Conservation (phyloP, 2,797 vertebrate species). For the Champsocephalus gunnari region DNA sequence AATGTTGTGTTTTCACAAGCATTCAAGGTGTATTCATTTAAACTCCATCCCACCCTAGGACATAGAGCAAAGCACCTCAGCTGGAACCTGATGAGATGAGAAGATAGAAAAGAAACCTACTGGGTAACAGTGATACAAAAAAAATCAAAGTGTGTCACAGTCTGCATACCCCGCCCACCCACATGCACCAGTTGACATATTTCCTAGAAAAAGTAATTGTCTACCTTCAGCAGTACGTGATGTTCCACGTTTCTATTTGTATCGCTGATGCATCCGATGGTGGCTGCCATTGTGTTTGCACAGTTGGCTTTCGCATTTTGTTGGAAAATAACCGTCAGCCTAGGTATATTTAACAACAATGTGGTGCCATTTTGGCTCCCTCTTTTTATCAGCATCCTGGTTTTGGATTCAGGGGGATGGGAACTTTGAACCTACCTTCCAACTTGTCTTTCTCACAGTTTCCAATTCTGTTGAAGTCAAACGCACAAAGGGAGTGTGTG, state of each 20-base stretch:
- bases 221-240: conserved; percentile 57
- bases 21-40: conserved; percentile 44
- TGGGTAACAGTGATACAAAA: conserved; percentile 23
- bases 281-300: conserved; percentile 65
- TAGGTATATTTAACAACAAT: conserved; percentile 66
- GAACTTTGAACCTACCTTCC: not conserved
- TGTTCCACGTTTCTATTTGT: conserved; percentile 64
- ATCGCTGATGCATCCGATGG: conserved; percentile 23
- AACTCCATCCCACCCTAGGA: conserved; percentile 40
- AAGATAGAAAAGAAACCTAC: conserved; percentile 27
- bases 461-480: conserved; percentile 21
- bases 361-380: conserved; percentile 79
- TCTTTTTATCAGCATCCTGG: conserved; percentile 73
- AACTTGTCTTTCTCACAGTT: conserved; percentile 37
- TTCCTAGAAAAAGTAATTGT: conserved; percentile 37
- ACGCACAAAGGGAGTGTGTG: not conserved
- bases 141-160: conserved; percentile 16
- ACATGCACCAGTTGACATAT: conserved; percentile 22
- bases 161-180: not conserved
- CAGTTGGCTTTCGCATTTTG: conserved; percentile 61
- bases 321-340: conserved; percentile 52
- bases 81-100: conserved; percentile 38
- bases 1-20: conserved; percentile 51
- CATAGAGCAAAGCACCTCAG: conserved; percentile 47
- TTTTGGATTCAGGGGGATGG: conserved; percentile 38